Base-by-base conservation (phyloP, 2,113 vertebrate species). In the Danionella cerebrum region DNA sequence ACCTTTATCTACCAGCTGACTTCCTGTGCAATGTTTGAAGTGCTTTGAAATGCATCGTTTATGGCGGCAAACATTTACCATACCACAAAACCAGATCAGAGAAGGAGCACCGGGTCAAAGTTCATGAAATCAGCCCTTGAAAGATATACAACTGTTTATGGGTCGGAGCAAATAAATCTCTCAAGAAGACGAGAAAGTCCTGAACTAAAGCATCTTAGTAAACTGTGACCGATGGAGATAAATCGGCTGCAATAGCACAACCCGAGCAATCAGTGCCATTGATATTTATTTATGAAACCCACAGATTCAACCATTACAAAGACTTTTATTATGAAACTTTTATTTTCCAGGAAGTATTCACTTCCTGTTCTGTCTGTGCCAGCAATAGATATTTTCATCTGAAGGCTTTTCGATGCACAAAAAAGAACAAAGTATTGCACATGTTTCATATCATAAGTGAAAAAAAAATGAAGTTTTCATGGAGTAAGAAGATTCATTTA, bases 31-130 rank as follows among this genome's bases (percentile, higher is more conserved):
- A 27, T 64, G 11, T 9, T 57, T 18, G 53, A 11, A 39, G 18
- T 1, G 35, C 6, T 12, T 39, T 57, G 12, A 57, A 39, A 57
- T 35, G n/a, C 33, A 12, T 14, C 18, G 2, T 35, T 33, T 12
- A 35, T 18, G 1, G 27, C 2, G 44, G 19, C 42, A 64, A 64
- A 64, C 48, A 64, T 64, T 64, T 64, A 64, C 35, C 60, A 36
- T 64, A 24, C 60, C 60, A 48, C 42, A 29, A 48, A 48, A 64
- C 18, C 31, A 48, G 44, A 36, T 50, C 19, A 24, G 31, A n/a
- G 36, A 18, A 64, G 60, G 18, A 31, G 33, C 14, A 63, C 16
- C 16, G 47, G 59, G 47, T 47, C 45, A 47, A 39, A 63, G 59
- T 21, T 47, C 44, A 62, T 62, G 47, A 47, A 47, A 11, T 35